These are phyloP conservation scores for Oxyura jamaicensis DNA, from an alignment of 2,113 vertebrate genomes.

Conservation along the genomic window DNA sequence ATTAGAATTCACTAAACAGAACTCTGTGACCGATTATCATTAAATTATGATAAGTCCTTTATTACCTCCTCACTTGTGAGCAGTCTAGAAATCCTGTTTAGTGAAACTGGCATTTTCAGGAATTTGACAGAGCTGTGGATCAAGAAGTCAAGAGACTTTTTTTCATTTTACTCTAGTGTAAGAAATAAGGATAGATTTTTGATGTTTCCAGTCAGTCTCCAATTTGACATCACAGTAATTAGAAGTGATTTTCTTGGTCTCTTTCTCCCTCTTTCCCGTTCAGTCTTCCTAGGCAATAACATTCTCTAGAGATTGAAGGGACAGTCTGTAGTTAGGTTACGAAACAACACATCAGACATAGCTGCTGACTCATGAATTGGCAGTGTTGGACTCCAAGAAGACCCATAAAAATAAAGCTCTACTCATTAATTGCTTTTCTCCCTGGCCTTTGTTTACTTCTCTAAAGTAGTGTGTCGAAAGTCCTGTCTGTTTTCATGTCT, in stretches of 20 bases:
- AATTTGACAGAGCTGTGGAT: conserved; percentile 13
- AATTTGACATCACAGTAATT: conserved; percentile 53
- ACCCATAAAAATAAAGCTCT: background rate
- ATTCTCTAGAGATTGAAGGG: conserved; percentile 42
- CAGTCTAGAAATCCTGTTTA: conserved; percentile 40
- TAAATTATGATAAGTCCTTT: conserved; percentile 53
- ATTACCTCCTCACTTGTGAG: conserved; percentile 10
- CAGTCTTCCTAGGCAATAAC: background rate
- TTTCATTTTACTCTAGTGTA: background rate
- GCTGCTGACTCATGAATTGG: conserved; percentile 13
- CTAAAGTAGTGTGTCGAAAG: background rate
- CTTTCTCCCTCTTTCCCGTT: background rate
- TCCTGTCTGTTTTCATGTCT: background rate
- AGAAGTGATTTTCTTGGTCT: conserved; percentile 60
- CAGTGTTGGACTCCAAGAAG: background rate
- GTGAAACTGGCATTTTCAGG: conserved; percentile 31
- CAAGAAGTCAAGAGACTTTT: background rate
- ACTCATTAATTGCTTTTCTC: background rate
- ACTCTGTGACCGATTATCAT: conserved; percentile 6
- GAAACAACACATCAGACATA: conserved; percentile 30
- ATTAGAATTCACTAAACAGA: conserved; percentile 63
- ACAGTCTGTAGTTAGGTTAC: conserved; percentile 41
- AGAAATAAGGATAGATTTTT: conserved; percentile 43
- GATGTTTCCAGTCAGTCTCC: conserved; percentile 40
- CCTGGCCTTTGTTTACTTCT: background rate